Percentiles rank a stretch among this genome's conserved stretches.
phyloP scores from a whole-genome alignment of 2,113 vertebrate genomes.

The Todiramphus saurophagus region DNA sequence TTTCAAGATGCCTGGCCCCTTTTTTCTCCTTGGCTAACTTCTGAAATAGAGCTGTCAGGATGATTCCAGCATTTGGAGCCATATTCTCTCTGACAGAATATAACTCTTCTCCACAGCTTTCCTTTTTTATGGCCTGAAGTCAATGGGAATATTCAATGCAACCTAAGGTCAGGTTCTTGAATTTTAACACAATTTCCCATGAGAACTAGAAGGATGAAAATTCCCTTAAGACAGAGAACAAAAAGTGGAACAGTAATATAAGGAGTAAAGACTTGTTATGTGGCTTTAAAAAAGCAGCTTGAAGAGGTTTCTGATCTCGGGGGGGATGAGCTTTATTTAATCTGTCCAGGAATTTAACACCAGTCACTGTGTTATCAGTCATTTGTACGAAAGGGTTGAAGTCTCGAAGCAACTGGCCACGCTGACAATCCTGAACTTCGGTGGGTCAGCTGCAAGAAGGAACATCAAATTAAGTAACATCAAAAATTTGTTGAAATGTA shows the following conservation, averaged over 20 bases:
- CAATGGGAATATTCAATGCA: conserved; percentile 55
- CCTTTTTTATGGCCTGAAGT: conserved; percentile 58
- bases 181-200: conserved; percentile 58
- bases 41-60: conserved; percentile 67
- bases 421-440: background rate
- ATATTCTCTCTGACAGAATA: conserved; percentile 64
- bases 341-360: background rate
- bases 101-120: conserved; percentile 58
- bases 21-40: conserved; percentile 65
- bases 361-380: background rate
- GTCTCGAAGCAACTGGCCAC: background rate
- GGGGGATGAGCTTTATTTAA: background rate
- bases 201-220: conserved; percentile 29
- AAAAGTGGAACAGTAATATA: background rate
- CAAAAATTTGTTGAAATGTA: background rate
- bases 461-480: background rate
- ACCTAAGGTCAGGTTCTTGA: conserved; percentile 58
- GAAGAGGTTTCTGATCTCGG: background rate
- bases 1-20: conserved; percentile 53
- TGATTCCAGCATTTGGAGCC: conserved; percentile 52
- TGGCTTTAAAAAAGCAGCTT: background rate
- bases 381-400: background rate
- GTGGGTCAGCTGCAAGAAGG: background rate
- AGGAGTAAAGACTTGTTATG: conserved; percentile 28
- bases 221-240: conserved; percentile 25